Evolutionary conservation across 2,113 vertebrate species (phyloP), one percentile per base, ranked within the genome.

Genomic region (Lampris incognitus): DNA sequence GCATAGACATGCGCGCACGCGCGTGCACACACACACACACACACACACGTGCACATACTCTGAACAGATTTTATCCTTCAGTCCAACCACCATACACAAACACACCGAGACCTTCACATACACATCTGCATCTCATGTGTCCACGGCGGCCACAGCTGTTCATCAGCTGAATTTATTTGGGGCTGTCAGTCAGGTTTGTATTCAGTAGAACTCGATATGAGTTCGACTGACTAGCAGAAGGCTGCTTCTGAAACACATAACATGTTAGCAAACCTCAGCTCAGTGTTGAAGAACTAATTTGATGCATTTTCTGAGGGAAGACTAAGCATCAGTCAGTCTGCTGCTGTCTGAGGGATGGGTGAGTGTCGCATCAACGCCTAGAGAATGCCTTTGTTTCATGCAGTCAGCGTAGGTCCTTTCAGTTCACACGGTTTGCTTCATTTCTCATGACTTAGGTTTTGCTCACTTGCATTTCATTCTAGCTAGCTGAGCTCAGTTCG

Each of bases 381-480:
- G 24, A 24, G 24, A 24, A 24, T 24, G 24, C 24, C 24, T 24
- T 24, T 24, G 24, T 24, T 24, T 24, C 24, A 24, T 0, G 24
- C 24, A 24, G 24, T 24, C 24, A 24, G 24, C 24, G 24, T 24
- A 24, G 24, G 24, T 24, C 24, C 24, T 24, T 24, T 54, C 10
- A 54, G 11, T 13, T 54, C 38, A 49, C 3, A n/a, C 11, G 13
- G 56, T 39, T 76, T 49, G 62, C 4, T 5, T 46, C 44, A 46
- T 56, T 2, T 76, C 54, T 36, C 58, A 49, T 69, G 55, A 49
- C 13, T 64, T 68, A 39, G 76, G 44, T 60, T 56, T 55, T 59
- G 69, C 69, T 81, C 71, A 50, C 6, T 79, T 81, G 75, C 76
- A 24, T 70, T 79, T 74, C 10, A 74, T 81, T 82, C 60, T 76